Conservation (phyloP, 64 coral and sea anemone genomes). For the Trachythela sp. region DNA sequence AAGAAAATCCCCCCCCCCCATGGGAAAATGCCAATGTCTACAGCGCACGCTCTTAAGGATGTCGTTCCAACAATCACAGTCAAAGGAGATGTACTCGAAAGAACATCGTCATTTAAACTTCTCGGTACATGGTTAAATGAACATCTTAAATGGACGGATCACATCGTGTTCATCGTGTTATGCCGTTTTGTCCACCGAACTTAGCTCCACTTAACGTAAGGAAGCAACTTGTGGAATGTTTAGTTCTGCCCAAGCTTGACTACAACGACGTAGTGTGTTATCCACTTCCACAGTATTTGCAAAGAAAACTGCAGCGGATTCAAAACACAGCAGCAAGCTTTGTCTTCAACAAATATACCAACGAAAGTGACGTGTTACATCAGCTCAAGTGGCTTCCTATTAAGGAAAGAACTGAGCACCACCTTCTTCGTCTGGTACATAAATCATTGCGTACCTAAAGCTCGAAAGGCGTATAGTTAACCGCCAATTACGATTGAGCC, state of each 20-base stretch:
- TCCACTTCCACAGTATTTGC: no score
- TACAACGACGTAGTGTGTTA: background rate
- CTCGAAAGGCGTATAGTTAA: no score
- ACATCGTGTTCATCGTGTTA: background rate
- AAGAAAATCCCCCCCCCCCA: no score
- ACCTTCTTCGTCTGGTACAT: no score
- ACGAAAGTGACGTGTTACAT: no score
- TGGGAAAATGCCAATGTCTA: background rate
- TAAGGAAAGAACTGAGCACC: no score
- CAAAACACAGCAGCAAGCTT: no score
- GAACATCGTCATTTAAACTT: background rate
- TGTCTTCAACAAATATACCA: no score
- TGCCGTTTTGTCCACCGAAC: background rate
- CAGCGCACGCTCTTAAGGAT: background rate
- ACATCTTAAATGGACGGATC: constrained; percentile 4
- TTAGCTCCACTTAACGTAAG: background rate
- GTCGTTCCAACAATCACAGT: background rate
- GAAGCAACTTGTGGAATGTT: background rate
- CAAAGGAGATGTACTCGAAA: background rate
- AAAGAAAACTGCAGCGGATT: no score
- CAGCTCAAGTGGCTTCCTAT: no score
- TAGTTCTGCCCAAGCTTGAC: background rate
- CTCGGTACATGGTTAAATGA: background rate
- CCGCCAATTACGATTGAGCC: no score
- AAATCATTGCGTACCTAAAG: no score